Conservation (phyloP, 2,797 vertebrate genomes). For the Leptoclinus maculatus region DNA sequence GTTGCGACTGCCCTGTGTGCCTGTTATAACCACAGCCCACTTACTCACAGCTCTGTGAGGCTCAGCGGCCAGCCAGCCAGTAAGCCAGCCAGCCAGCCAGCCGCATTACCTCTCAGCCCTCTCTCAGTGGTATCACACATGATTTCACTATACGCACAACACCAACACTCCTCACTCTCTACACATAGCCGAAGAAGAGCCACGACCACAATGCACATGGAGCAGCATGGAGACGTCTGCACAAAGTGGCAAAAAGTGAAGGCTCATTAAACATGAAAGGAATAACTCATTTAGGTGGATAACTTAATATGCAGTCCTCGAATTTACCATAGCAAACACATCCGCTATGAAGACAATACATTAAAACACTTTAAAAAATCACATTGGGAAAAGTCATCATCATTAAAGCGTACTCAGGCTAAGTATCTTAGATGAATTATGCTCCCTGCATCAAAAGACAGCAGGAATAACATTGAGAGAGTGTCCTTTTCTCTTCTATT, state of each 20-base stretch:
- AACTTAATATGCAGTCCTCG: conserved; percentile 69
- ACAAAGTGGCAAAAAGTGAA: conserved; percentile 43
- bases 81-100: conserved; percentile 8
- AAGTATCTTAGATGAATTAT: conserved; percentile 84
- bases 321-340: conserved; percentile 80
- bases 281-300: conserved; percentile 64
- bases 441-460: conserved; percentile 77
- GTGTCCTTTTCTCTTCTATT: conserved; percentile 78
- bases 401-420: conserved; percentile 83
- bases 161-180: not conserved
- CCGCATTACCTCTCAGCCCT: conserved; percentile 50
- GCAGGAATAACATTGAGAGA: conserved; percentile 83
- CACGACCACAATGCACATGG: not conserved
- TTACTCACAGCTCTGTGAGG: conserved; percentile 55
- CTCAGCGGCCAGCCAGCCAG: conserved; percentile 19
- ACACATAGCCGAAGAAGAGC: not conserved
- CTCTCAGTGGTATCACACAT: conserved; percentile 47
- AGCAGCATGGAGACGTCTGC: conserved; percentile 23
- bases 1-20: conserved; percentile 49
- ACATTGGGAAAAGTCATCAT: conserved; percentile 85
- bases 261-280: conserved; percentile 69
- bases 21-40: conserved; percentile 51
- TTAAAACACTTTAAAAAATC: conserved; percentile 84
- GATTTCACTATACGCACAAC: conserved; percentile 28
- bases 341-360: conserved; percentile 79